Percentiles rank a stretch among this genome's conserved stretches.
phyloP scores from a whole-genome alignment of 2,797 vertebrate genomes.

The Brachyalestes nurse region DNA sequence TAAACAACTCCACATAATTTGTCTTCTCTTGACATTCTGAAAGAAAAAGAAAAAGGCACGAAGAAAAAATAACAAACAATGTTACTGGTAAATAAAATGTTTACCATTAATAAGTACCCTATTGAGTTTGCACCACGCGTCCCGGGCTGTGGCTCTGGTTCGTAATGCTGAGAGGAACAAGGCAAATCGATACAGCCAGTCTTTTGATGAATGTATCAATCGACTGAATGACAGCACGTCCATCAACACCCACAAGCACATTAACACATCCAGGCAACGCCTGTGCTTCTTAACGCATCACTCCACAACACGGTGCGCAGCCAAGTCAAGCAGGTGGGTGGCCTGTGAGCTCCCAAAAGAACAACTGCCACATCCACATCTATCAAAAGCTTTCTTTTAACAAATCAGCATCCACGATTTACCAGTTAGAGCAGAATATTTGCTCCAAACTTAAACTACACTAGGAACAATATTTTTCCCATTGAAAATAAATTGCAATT shows the following conservation, averaged over 20 bases:
- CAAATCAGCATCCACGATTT: conserved; percentile 4
- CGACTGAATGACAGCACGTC: conserved; percentile 77
- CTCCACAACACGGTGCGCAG: conserved; percentile 63
- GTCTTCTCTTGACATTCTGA: neutral
- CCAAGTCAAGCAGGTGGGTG: conserved; percentile 55
- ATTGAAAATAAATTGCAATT: neutral
- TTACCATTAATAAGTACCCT: conserved; percentile 74
- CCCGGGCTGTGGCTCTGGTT: conserved; percentile 67
- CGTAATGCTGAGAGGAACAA: conserved; percentile 69
- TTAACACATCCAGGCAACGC: conserved; percentile 67
- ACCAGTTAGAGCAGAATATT: neutral
- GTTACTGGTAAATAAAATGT: conserved; percentile 72
- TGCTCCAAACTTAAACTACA: neutral
- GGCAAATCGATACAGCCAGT: conserved; percentile 74
- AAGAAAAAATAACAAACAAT: conserved; percentile 66
- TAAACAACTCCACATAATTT: neutral
- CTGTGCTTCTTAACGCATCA: conserved; percentile 62
- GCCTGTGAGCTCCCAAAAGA: conserved; percentile 36
- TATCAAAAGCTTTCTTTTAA: neutral
- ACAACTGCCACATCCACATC: conserved; percentile 23
- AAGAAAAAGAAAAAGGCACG: conserved; percentile 22
- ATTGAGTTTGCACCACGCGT: conserved; percentile 67
- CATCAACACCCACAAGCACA: conserved; percentile 70
- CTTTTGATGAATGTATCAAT: conserved; percentile 80
- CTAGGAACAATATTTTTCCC: neutral